Conservation (phyloP, 2,797 vertebrate genomes). For the Sarcophilus harrisii region DNA sequence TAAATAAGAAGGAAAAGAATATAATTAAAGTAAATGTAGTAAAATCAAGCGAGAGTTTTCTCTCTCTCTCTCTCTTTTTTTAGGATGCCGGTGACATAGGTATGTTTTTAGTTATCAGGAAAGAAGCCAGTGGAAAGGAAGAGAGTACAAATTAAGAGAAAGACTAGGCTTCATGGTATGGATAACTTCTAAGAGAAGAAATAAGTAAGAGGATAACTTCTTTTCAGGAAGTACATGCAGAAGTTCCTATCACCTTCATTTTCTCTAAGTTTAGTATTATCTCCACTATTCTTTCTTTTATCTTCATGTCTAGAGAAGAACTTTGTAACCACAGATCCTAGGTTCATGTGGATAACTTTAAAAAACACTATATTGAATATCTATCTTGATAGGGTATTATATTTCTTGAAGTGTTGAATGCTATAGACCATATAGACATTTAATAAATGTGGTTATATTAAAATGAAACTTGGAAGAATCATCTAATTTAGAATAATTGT, state of each 20-base stretch:
- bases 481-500: conserved; percentile 24
- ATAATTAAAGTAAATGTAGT: background rate
- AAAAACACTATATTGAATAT: background rate
- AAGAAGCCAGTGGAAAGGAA: background rate
- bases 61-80: background rate
- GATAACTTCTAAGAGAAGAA: background rate
- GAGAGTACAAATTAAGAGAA: background rate
- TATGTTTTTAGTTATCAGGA: background rate
- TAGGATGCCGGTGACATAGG: background rate
- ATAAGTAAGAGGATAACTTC: background rate
- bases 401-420: background rate
- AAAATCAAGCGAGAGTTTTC: background rate
- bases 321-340: background rate
- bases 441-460: background rate
- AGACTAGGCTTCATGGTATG: background rate
- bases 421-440: background rate
- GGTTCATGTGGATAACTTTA: background rate
- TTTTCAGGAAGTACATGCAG: background rate
- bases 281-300: background rate
- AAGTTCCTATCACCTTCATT: background rate
- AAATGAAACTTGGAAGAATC: background rate
- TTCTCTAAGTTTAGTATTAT: background rate
- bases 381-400: background rate
- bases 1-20: background rate
- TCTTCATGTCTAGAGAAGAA: background rate